Base-by-base conservation (phyloP, 1,140 invertebrate species). In the Heliconius himera region DNA sequence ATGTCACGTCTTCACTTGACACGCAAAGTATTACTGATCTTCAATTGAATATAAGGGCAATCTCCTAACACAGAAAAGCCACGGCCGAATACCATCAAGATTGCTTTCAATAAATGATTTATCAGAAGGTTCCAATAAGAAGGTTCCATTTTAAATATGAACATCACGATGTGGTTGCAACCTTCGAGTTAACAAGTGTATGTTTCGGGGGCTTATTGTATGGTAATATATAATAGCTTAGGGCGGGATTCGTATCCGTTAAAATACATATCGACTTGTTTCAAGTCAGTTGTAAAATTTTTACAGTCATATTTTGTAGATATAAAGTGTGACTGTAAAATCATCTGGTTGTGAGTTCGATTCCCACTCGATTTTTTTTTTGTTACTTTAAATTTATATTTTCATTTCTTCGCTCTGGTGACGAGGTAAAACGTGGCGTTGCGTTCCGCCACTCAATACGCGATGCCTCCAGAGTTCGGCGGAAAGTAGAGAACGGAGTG, bases 71-170 rank as follows among this genome's bases (percentile, higher is more conserved):
- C 70, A 89, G 38, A 89, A 87, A 89, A 88, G 87, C 89, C 88
- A 90, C 82, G 86, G 86, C 79, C 87, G 84, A 90, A 90, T 90
- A 78, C 82, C 88, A 91, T 91, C 89, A 88, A 88, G 90, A 92
- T 90, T 82, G 83, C 84, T 86, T 88, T 88, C 88, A 87, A 85
- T 89, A 86, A 81, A 86, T 85, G 83, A 88, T 89, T 86, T 87
- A 90, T 88, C 83, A 87, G 80, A 86, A 83, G 16, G 56, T 70
- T 87, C 90, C 85, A 86, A 88, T 85, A 46, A 46, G 41, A 46
- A 46, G 41, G 41, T 46, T 46, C 41, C 41, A 84, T 80, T 78
- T 87, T 87, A 83, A 87, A 85, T 82, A 86, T 54, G 76, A 83
- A 80, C 33, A 73, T 85, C 81, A 82, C 79, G 78, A 88, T 81